phyloP scores from a whole-genome alignment of 64 coral and sea anemone species.

The Montipora foliosa region DNA sequence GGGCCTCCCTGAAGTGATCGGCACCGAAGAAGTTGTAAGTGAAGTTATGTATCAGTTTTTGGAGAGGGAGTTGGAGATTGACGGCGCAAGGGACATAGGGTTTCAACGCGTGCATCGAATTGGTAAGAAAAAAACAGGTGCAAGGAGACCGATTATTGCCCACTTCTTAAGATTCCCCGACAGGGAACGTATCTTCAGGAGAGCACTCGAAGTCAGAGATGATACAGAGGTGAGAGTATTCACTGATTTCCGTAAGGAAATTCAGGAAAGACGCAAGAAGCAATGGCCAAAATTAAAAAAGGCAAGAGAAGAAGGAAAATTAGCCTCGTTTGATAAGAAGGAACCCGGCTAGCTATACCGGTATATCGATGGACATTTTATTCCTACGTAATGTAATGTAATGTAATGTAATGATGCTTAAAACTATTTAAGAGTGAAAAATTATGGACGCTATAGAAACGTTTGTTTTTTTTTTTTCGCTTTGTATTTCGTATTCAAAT shows the following conservation, averaged over 20 bases:
- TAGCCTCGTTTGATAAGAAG: too few relatives aligned
- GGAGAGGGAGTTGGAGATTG: not conserved
- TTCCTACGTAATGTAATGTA: not conserved
- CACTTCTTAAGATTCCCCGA: not conserved
- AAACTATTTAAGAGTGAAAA: not conserved
- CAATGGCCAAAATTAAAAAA: too few relatives aligned
- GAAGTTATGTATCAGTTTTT: not conserved
- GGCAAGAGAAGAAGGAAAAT: too few relatives aligned
- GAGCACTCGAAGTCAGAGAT: not conserved
- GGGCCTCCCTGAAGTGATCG: not conserved
- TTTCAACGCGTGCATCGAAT: not conserved
- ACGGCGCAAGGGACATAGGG: not conserved
- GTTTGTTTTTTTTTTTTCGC: not conserved
- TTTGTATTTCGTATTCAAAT: not conserved
- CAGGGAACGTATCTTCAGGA: not conserved
- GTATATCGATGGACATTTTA: not conserved
- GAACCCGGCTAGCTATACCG: too few relatives aligned
- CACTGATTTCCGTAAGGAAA: too few relatives aligned
- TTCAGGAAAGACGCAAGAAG: too few relatives aligned
- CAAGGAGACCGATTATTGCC: not conserved
- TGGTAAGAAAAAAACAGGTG: not conserved
- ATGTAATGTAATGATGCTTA: not conserved
- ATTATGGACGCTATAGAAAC: not conserved
- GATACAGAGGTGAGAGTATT: not conserved
- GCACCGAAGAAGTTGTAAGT: not conserved